A percentile compares a stretch with the other conserved stretches of the same genome.
Evolutionary conservation across 2,797 vertebrate species (phyloP).

Genomic region (Oryzias dopingdopingensis): DNA sequence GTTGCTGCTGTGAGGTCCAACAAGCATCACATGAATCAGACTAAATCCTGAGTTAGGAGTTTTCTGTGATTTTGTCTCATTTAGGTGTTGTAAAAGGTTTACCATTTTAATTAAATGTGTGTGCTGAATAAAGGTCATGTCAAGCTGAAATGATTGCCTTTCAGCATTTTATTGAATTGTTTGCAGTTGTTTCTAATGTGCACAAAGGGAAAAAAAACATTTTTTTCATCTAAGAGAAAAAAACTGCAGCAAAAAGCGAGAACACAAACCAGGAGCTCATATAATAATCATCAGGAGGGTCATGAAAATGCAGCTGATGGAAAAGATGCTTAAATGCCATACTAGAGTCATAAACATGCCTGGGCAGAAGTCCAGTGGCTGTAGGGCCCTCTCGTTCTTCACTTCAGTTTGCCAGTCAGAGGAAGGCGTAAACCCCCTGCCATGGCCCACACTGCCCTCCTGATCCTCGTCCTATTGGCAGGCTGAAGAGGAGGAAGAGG

Average conservation of each 20-base stretch:
- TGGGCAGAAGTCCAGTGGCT: slow-evolving; percentile 31
- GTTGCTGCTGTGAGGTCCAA: too few species aligned
- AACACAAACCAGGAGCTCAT: background rate
- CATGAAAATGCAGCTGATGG: slow-evolving; percentile 5
- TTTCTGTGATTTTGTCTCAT: too few species aligned
- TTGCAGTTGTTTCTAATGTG: too few species aligned
- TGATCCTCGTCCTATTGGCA: slow-evolving; percentile 26
- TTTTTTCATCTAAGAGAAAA: background rate
- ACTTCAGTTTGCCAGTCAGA: slow-evolving; percentile 25
- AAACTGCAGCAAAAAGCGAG: background rate
- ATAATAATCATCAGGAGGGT: background rate
- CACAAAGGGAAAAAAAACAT: too few species aligned
- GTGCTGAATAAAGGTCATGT: too few species aligned
- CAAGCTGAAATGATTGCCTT: too few species aligned
- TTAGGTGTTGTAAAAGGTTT: too few species aligned
- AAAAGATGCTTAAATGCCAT: slow-evolving; percentile 27
- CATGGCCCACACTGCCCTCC: slow-evolving; percentile 8
- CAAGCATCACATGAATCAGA: too few species aligned
- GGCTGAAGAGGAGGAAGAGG: slow-evolving; percentile 17
- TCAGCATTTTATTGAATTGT: too few species aligned
- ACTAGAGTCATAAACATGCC: slow-evolving; percentile 18
- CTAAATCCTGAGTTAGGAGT: too few species aligned
- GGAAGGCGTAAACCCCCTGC: slow-evolving; percentile 23
- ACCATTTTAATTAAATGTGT: too few species aligned
- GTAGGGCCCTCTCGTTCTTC: slow-evolving; percentile 14